Base-by-base conservation (phyloP, 2,113 vertebrate genomes). In the Seriola aureovittata region DNA sequence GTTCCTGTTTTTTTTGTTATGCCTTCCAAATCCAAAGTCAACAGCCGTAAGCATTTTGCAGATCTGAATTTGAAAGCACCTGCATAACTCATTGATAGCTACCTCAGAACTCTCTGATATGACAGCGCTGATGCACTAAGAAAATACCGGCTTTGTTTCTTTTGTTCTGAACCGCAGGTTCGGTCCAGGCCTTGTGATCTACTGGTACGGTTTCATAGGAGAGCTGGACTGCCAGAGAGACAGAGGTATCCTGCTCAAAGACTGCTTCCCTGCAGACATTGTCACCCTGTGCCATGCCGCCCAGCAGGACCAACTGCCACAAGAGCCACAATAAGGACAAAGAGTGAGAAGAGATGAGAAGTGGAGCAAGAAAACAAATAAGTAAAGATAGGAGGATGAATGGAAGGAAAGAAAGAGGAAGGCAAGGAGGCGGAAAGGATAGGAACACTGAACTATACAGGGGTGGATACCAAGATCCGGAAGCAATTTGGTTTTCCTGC, bases 121-220 rank as follows among this genome's bases (percentile, higher is more conserved):
- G 79, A 64, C 74, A 54, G 57, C 21, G 1, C 3, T 46, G 59
- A 75, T 79, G 73, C 54, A 23, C 68, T 82, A 38, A 86, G 52
- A 55, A 68, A 80, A 38, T 5, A 21, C 17, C 0, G 1, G 1
- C 38, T 79, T 68, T 69, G 14, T 77, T 69, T 79, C 38, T 63
- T 75, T 80, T 79, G 34, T 78, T 84, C 21, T 85, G 29, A 59
- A 2, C 89, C 58, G 16, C 93, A 99, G 98, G 89, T 99, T 99
- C 84, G 98, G 98, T 19, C 98, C 98, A 0, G 98, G 98, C 66
- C 94, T 99, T 75, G 98, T 99, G 85, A 99, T 99, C 94, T 99
- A 99, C 88, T 99, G 98, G 98, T 98, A 98, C 0, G 98, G 98
- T 42, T 99, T 99, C 84, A 97, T 99, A 69, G 96, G 96, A 52